phyloP scores from a whole-genome alignment of 2,797 vertebrate species.

The Danio albolineatus region DNA sequence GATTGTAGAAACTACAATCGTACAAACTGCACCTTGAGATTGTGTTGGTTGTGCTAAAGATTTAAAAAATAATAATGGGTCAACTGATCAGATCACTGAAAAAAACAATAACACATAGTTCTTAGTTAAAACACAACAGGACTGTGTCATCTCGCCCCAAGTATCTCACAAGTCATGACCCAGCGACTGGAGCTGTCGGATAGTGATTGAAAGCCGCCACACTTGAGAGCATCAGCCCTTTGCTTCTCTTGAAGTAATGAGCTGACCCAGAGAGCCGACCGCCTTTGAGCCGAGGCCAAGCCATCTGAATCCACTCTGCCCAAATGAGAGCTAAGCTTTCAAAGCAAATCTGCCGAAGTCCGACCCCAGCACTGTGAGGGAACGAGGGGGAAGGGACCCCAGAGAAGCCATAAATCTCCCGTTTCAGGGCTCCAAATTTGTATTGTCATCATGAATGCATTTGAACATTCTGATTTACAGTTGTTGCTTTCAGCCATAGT shows the following conservation, averaged over 20 bases:
- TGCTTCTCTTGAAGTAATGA: constrained; percentile 81
- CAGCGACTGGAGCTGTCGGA: constrained; percentile 66
- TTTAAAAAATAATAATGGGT: constrained; percentile 70
- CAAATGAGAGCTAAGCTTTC: constrained; percentile 84
- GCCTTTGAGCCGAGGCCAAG: constrained; percentile 82
- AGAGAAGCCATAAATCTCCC: constrained; percentile 54
- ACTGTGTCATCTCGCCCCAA: constrained; percentile 35
- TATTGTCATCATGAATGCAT: constrained; percentile 50
- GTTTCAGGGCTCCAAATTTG: constrained; percentile 27
- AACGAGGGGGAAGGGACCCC: constrained; percentile 54
- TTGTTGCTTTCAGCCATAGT: neutral
- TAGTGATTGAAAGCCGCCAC: constrained; percentile 78
- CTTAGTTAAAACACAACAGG: constrained; percentile 58
- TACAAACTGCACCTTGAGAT: too few species aligned
- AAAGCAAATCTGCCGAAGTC: constrained; percentile 76
- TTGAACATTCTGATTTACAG: constrained; percentile 39
- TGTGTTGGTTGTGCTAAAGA: too few species aligned
- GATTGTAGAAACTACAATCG: too few species aligned
- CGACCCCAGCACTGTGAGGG: constrained; percentile 68
- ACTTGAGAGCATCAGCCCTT: constrained; percentile 80
- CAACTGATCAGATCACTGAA: constrained; percentile 73
- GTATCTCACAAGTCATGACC: constrained; percentile 70
- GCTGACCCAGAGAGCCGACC: constrained; percentile 78
- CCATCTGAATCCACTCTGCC: constrained; percentile 87
- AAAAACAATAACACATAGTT: constrained; percentile 66